phyloP scores from a whole-genome alignment of 2,888 invertebrate genomes.

The Nineta flava region DNA sequence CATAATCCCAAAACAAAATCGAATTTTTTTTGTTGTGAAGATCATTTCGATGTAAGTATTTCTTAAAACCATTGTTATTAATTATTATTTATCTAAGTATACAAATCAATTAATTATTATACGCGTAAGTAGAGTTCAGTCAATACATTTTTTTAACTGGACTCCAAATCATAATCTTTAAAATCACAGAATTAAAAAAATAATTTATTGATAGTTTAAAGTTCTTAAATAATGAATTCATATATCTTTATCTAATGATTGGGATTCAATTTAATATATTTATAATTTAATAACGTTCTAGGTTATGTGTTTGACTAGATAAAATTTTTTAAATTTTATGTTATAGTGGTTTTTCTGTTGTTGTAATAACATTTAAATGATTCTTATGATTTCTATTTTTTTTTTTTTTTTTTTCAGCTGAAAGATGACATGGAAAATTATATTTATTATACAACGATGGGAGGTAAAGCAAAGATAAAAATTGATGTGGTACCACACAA shows the following conservation, averaged over 20 bases:
- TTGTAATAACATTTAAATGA: constrained; percentile 1
- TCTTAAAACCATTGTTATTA: not conserved
- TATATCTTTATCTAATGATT: not conserved
- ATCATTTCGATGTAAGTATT: constrained; percentile 11
- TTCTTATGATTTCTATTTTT: not conserved
- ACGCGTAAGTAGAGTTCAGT: not conserved
- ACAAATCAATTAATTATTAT: not conserved
- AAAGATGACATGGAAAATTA: constrained; percentile 7
- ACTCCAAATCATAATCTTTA: not conserved
- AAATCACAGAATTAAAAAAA: not conserved
- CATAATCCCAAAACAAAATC: constrained; percentile 5
- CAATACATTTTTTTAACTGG: not conserved
- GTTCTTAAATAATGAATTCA: not conserved
- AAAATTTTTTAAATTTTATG: not conserved
- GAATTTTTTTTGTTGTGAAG: constrained; percentile 10
- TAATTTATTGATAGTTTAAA: not conserved
- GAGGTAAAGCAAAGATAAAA: constrained; percentile 7
- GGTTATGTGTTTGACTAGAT: not conserved
- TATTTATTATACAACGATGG: constrained; percentile 6
- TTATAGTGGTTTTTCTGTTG: not conserved
- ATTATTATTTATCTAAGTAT: no score
- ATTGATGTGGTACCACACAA: constrained; percentile 6
- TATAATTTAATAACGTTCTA: not conserved
- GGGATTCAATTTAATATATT: not conserved
- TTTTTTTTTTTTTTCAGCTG: constrained; percentile 5